Conservation (phyloP, 2,888 invertebrate species). For the Torymus auratus region DNA sequence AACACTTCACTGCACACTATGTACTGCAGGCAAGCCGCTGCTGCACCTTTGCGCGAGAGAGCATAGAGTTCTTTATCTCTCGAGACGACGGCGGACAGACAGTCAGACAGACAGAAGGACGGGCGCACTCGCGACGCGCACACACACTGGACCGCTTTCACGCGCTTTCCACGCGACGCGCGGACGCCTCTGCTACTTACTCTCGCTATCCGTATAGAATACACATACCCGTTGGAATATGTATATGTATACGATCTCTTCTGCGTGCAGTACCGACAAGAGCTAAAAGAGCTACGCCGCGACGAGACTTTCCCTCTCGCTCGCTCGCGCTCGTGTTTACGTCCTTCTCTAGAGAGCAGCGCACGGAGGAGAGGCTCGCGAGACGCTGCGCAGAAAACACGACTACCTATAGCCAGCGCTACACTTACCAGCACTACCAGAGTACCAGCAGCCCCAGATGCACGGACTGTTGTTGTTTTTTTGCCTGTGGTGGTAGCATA, state of each 20-base stretch:
- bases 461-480: conserved; percentile 49
- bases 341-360: conserved; percentile 2
- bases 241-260: neutral
- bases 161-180: too few species aligned
- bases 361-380: conserved; percentile 30
- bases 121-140: neutral
- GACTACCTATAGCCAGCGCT: too few species aligned
- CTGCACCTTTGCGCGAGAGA: too few species aligned
- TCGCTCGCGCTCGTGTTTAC: conserved; percentile 13
- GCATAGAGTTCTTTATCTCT: neutral
- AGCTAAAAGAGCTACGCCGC: too few species aligned
- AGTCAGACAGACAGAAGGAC: too few species aligned
- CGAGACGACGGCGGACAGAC: too few species aligned
- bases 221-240: neutral
- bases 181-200: too few species aligned
- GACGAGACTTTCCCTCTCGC: conserved; percentile 21
- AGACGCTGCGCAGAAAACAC: conserved; percentile 37
- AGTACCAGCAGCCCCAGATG: conserved; percentile 5
- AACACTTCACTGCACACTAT: too few species aligned
- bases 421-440: too few species aligned
- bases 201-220: neutral
- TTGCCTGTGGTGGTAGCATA: neutral
- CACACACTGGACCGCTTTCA: neutral
- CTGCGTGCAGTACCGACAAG: too few species aligned
- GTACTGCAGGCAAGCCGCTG: too few species aligned